Evolutionary conservation across 2,888 invertebrate genomes (phyloP).

Genomic region (Bursaphelenchus okinawaensis): DNA sequence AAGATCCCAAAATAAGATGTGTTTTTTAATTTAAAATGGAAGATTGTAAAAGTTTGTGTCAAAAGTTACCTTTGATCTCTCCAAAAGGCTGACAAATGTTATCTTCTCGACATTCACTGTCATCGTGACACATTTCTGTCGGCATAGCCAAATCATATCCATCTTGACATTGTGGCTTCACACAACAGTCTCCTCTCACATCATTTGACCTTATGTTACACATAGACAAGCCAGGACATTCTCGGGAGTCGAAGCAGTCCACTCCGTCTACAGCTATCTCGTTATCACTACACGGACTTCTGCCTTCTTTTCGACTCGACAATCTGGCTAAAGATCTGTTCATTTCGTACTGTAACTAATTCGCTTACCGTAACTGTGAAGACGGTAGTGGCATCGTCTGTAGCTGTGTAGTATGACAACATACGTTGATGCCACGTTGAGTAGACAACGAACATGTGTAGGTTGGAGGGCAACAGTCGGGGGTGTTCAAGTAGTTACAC

Average conservation of each 20-base stretch:
- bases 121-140: constrained; percentile 11
- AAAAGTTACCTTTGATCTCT: constrained; percentile 16
- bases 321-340: background rate
- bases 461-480: constrained; percentile 39
- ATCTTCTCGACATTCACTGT: constrained; percentile 16
- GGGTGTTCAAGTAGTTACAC: constrained; percentile 17
- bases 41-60: background rate
- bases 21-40: background rate
- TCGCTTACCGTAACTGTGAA: constrained; percentile 18
- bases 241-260: constrained; percentile 18
- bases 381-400: too few relatives aligned
- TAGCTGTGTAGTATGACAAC: constrained; percentile 42
- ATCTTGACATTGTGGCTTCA: constrained; percentile 25
- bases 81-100: constrained; percentile 13
- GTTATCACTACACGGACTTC: background rate
- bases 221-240: constrained; percentile 22
- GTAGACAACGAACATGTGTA: constrained; percentile 45
- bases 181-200: constrained; percentile 25
- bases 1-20: too few relatives aligned
- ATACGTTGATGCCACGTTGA: constrained; percentile 39
- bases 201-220: background rate
- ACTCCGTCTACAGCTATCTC: background rate
- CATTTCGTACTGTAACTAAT: background rate
- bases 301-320: background rate
- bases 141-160: constrained; percentile 1